phyloP scores from a whole-genome alignment of 2,113 vertebrate genomes.

The Pagrus major region DNA sequence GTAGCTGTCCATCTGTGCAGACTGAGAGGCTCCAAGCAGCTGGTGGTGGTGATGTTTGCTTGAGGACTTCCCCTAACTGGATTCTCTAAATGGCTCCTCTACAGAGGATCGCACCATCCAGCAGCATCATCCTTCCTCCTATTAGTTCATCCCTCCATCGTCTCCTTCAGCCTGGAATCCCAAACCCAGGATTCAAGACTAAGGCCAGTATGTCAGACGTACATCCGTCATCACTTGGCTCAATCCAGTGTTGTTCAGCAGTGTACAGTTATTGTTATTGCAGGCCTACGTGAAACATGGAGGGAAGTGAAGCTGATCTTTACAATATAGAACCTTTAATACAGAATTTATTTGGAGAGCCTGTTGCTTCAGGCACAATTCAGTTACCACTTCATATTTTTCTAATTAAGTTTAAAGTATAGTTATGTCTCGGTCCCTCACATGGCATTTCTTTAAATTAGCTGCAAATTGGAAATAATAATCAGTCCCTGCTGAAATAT shows the following conservation, averaged over 20 bases:
- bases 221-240: neutral
- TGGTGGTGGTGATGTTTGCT: conserved; percentile 22
- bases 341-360: too few relatives aligned
- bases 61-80: neutral
- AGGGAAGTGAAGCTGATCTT: too few relatives aligned
- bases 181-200: neutral
- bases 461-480: too few relatives aligned
- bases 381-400: too few relatives aligned
- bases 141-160: neutral
- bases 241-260: neutral
- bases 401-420: too few relatives aligned
- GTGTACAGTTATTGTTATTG: too few relatives aligned
- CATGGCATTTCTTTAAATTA: too few relatives aligned
- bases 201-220: neutral
- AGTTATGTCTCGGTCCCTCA: too few relatives aligned
- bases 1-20: conserved; percentile 28
- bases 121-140: neutral
- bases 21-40: conserved; percentile 12
- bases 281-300: too few relatives aligned
- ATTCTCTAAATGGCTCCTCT: conserved; percentile 22
- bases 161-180: neutral
- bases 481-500: too few relatives aligned
- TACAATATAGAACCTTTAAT: too few relatives aligned
- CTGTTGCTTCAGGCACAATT: too few relatives aligned
- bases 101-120: neutral